Conservation (phyloP, 2,888 invertebrate genomes). For the Oligia latruncula region DNA sequence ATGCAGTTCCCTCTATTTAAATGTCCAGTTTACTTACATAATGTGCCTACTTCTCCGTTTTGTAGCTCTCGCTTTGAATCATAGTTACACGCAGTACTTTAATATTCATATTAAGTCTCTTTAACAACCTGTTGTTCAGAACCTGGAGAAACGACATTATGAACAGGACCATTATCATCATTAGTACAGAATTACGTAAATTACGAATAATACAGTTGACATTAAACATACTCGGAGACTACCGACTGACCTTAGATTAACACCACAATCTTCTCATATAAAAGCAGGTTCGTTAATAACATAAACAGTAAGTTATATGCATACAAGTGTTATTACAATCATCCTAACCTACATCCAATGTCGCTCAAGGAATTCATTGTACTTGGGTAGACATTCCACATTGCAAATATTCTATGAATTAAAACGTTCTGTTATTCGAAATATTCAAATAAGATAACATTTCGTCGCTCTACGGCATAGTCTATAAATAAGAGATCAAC, state of each 20-base stretch:
- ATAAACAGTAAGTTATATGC: slow-evolving; percentile 65
- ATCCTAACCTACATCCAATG: slow-evolving; percentile 65
- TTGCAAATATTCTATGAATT: slow-evolving; percentile 54
- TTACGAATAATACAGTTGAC: slow-evolving; percentile 66
- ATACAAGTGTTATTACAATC: slow-evolving; percentile 57
- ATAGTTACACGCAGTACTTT: slow-evolving; percentile 40
- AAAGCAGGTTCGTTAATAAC: slow-evolving; percentile 70
- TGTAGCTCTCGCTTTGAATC: slow-evolving; percentile 48
- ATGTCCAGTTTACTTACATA: slow-evolving; percentile 70
- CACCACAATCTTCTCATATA: slow-evolving; percentile 69
- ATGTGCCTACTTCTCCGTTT: slow-evolving; percentile 48
- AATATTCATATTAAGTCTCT: slow-evolving; percentile 43
- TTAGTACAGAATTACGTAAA: slow-evolving; percentile 70
- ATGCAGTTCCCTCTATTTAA: slow-evolving; percentile 78
- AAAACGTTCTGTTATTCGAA: slow-evolving; percentile 51
- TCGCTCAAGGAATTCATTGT: slow-evolving; percentile 62
- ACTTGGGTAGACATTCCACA: slow-evolving; percentile 46
- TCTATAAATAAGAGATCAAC: slow-evolving; percentile 53
- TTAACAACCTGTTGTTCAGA: slow-evolving; percentile 47
- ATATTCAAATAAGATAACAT: slow-evolving; percentile 58
- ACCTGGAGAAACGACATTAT: slow-evolving; percentile 55
- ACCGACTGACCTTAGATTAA: slow-evolving; percentile 71
- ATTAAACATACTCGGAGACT: slow-evolving; percentile 59
- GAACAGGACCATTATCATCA: slow-evolving; percentile 65
- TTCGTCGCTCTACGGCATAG: slow-evolving; percentile 36